Evolutionary conservation across 2,888 invertebrate genomes (phyloP).

Genomic region (Molorchus minor): DNA sequence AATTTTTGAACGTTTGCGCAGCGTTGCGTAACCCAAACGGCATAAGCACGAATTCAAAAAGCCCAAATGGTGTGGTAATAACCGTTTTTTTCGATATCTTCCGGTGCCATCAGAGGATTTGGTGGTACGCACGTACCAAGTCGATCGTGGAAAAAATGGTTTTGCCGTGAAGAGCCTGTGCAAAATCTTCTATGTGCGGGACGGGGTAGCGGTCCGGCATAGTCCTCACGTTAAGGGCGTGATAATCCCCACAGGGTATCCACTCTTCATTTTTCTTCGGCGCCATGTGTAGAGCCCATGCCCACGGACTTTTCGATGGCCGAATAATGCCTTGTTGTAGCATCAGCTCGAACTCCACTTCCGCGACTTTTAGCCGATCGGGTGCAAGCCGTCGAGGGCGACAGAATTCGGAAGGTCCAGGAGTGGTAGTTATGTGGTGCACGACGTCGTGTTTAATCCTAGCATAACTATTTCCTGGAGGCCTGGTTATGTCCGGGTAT

Average conservation of each 20-base stretch:
- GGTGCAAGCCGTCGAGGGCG: constrained; percentile 52
- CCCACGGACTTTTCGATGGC: constrained; percentile 45
- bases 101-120: constrained; percentile 53
- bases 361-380: constrained; percentile 46
- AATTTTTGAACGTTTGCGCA: neutral
- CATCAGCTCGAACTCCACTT: constrained; percentile 49
- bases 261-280: constrained; percentile 47
- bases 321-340: constrained; percentile 44
- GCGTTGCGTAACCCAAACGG: constrained; percentile 47
- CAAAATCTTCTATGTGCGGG: constrained; percentile 10
- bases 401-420: constrained; percentile 41
- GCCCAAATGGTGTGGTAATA: constrained; percentile 55
- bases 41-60: constrained; percentile 54
- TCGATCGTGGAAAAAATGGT: constrained; percentile 29
- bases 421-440: neutral
- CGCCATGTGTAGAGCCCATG: constrained; percentile 53
- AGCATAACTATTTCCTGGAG: neutral
- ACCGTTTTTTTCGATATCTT: constrained; percentile 56
- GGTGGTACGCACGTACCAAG: constrained; percentile 49
- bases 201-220: neutral
- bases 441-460: neutral
- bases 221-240: neutral
- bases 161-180: constrained; percentile 17
- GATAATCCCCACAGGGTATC: constrained; percentile 45
- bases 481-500: neutral